Base-by-base conservation (phyloP, 37 sponge, comb jelly and placozoan genomes). In the Oopsacas minuta region DNA sequence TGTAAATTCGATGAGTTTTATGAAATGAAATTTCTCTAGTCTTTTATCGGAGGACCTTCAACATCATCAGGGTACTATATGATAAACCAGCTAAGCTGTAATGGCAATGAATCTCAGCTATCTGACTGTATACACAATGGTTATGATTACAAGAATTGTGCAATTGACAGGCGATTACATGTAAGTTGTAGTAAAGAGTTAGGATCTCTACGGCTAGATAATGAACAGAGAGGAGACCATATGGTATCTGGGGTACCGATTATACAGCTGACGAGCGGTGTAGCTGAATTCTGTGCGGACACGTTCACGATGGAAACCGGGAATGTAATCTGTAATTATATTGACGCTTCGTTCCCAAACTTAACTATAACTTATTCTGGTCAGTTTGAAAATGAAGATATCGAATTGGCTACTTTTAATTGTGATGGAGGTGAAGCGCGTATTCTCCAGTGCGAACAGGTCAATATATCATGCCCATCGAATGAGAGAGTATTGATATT, bases 261-360 rank as follows among this genome's bases (percentile, higher is more conserved):
- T 25, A 61, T 61, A 25, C 22, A n/a, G 30, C 75, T 61, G 1
- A n/a, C 22, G 7, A 12, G 30, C 28, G 20, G 28, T 61, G 22
- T 25, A n/a, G 75, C 75, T 20, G 28, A 61, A n/a, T 61, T 61
- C 30, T 61, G 75, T 61, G 75, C 75, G 22, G 75, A 61, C 75
- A 61, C 75, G 22, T 61, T 61, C 75, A 61, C 75, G 1, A 34
- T 25, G 1, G 28, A 10, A 3, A 10, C 30, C 28, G 75, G 75
- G 30, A 61, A 7, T 32, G 30, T 61, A 61, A 61, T 61, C 7
- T 61, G 75, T 61, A 3, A 61, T n/a, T 25, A 3, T 61, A 25
- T 61, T n/a, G 22, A 61, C 7, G 75, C 20, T 10, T 3, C 75
- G 28, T n/a, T 20, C 22, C 20, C 30, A 3, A 61, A 61, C 30